These are phyloP conservation scores for Hapalemur alaotrensis DNA, from an alignment of 2,797 vertebrate species.

Conservation along the genomic window DNA sequence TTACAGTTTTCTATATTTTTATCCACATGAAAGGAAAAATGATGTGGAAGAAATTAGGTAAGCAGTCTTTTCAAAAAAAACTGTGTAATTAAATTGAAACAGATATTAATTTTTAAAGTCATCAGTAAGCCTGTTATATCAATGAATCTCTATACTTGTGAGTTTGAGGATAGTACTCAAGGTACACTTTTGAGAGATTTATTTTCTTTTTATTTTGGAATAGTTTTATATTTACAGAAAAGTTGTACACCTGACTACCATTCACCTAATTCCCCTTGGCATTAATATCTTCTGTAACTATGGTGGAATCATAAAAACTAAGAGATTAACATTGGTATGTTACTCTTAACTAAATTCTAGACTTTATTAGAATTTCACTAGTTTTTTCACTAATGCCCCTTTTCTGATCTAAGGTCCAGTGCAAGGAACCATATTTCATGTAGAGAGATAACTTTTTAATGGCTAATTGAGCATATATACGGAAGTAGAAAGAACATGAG, in stretches of 20 bases:
- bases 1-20: not conserved
- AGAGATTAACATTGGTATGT: not conserved
- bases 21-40: not conserved
- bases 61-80: not conserved
- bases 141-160: not conserved
- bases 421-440: not conserved
- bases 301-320: not conserved
- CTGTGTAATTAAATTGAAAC: not conserved
- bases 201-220: not conserved
- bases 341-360: not conserved
- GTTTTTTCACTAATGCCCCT: not conserved
- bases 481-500: not conserved
- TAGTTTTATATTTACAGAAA: not conserved
- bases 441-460: not conserved
- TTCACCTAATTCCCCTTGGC: not conserved
- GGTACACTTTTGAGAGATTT: not conserved
- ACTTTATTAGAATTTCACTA: not conserved
- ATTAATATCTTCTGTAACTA: not conserved
- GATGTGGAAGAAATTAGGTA: not conserved
- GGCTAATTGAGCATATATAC: not conserved
- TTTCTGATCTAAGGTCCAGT: not conserved
- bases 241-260: not conserved
- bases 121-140: not conserved
- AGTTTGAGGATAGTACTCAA: not conserved
- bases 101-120: slow-evolving; percentile 11